Conservation (phyloP, 92 coral and sea anemone species). For the Scolanthus callimorphus region DNA sequence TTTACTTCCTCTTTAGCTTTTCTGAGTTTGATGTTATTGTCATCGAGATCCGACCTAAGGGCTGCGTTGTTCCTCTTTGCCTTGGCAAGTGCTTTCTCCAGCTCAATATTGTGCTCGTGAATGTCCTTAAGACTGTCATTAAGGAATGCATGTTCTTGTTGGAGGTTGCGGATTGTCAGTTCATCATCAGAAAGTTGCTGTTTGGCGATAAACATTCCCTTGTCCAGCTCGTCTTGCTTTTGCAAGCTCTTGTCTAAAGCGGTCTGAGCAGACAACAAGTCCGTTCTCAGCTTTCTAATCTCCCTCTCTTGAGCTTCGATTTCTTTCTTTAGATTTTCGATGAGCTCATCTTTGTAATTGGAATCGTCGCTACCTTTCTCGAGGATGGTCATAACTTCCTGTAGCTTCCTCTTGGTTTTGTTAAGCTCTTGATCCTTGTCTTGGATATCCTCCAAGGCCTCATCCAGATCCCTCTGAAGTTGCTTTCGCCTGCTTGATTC, state of each 20-base stretch:
- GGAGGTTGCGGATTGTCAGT: slow-evolving; percentile 36
- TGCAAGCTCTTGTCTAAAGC: slow-evolving; percentile 41
- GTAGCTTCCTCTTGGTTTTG: slow-evolving; percentile 64
- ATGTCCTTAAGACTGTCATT: slow-evolving; percentile 59
- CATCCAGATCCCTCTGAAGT: slow-evolving; percentile 71
- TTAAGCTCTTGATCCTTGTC: slow-evolving; percentile 61
- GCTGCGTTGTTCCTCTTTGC: slow-evolving; percentile 51
- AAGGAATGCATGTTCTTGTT: slow-evolving; percentile 55
- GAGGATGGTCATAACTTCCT: slow-evolving; percentile 62
- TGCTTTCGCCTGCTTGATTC: slow-evolving; percentile 54
- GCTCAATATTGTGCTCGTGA: slow-evolving; percentile 51
- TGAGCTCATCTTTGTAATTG: slow-evolving; percentile 62
- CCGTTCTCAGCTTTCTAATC: slow-evolving; percentile 56
- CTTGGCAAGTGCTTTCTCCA: slow-evolving; percentile 34
- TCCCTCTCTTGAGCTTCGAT: slow-evolving; percentile 66
- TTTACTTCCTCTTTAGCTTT: slow-evolving; percentile 60
- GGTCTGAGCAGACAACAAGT: slow-evolving; percentile 46
- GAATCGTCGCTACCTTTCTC: slow-evolving; percentile 75
- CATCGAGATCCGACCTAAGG: slow-evolving; percentile 49
- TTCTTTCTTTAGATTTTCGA: slow-evolving; percentile 66
- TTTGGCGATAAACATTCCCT: slow-evolving; percentile 45
- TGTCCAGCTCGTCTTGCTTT: slow-evolving; percentile 51
- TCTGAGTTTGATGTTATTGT: slow-evolving; percentile 46
- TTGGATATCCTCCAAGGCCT: slow-evolving; percentile 46
- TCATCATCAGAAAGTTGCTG: slow-evolving; percentile 66